Base-by-base conservation (phyloP, 2,888 invertebrate genomes). In the Ennomos quercinarius region DNA sequence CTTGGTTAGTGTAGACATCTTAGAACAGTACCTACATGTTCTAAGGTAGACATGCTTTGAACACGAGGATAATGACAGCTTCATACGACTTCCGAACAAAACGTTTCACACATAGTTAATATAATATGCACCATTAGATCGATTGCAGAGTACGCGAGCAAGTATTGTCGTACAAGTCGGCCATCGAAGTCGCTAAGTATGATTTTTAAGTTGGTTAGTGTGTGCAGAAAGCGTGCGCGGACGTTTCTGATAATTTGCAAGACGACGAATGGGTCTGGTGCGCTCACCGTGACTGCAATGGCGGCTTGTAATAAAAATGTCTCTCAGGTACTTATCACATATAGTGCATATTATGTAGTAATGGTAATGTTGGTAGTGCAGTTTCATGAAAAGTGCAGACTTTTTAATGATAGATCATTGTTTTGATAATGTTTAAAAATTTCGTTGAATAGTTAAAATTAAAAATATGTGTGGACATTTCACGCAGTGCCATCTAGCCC, bases 191-290 rank as follows among this genome's bases (percentile, higher is more conserved):
- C 68, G 75, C 76, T 82, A 86, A 89, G 83, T 89, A 87, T 82
- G 73, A 84, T 85, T 86, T 82, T 89, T 84, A 86, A 77, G 70
- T 74, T 68, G 70, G 77, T 81, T 89, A 88, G 76, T 72, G 87
- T 88, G 91, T 85, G 83, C 91, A 91, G 91, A 91, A 91, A 91
- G 91, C 91, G 91, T 91, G 84, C 77, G 83, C 80, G 72, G 84
- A 84, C 80, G 87, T 79, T 79, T 76, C 77, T 86, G 83, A 85
- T 87, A 89, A 90, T 87, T 88, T 85, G 83, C 83, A 76, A 81
- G 83, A 80, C 79, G 76, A 78, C 78, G 77, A 64, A 54, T 66
- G 66, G 68, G 77, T 75, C 73, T 67, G 68, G 76, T 72, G 77
- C 81, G 80, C 70, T 73, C 74, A 86, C 77, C 81, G 80, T 84